Conservation (phyloP, 2,113 vertebrate species). For the Zapornia atra region DNA sequence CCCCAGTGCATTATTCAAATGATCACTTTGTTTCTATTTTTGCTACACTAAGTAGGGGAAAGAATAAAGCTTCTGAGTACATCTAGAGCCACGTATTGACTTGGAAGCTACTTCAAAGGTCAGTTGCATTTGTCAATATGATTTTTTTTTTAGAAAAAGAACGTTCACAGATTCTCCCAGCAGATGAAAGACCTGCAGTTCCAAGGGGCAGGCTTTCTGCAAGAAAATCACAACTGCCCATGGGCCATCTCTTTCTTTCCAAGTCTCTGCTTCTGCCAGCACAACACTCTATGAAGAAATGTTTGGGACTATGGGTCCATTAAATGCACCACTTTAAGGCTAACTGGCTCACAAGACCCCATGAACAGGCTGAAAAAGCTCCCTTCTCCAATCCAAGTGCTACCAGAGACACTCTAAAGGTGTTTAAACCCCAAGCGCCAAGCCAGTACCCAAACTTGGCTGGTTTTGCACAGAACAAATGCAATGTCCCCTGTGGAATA, state of each 20-base stretch:
- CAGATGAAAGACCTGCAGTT: not conserved
- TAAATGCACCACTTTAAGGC: not conserved
- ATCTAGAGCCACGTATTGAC: not conserved
- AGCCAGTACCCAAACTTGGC: not conserved
- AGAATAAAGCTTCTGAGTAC: not conserved
- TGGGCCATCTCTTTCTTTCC: not conserved
- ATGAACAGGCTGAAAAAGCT: not conserved
- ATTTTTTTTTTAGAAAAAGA: not conserved
- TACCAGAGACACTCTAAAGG: not conserved
- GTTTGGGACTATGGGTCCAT: not conserved
- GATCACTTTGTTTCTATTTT: not conserved
- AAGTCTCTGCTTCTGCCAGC: not conserved
- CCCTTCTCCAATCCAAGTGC: not conserved
- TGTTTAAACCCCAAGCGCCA: not conserved
- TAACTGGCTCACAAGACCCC: not conserved
- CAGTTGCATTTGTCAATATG: not conserved
- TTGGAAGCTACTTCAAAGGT: not conserved
- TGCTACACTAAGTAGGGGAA: not conserved
- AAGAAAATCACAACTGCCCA: not conserved
- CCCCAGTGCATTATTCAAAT: not conserved
- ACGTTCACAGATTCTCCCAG: not conserved
- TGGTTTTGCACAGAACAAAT: not conserved
- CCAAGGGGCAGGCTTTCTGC: not conserved
- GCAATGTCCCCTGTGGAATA: not conserved
- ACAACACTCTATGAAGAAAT: not conserved